Percentiles rank a stretch among this genome's conserved stretches.
Evolutionary conservation across 2,888 invertebrate genomes (phyloP).

Genomic region (Machimus atricapillus): DNA sequence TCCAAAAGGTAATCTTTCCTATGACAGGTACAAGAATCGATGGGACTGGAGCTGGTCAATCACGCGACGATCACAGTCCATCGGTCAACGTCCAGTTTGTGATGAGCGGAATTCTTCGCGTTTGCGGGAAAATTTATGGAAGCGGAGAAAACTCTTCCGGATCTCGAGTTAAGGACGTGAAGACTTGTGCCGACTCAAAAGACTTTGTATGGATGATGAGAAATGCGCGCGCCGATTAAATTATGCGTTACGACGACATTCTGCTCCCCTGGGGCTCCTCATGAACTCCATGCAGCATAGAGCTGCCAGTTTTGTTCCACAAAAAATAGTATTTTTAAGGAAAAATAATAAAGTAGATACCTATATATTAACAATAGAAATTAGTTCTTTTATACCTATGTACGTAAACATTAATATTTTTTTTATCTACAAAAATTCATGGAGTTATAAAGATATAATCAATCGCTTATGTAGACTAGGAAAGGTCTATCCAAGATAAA

Average conservation of each 20-base stretch:
- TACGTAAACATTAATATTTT: no score
- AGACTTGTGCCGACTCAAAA: background rate
- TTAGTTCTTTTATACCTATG: no score
- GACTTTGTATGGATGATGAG: background rate
- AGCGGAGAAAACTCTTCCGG: constrained; percentile 9
- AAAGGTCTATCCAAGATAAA: no score
- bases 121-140: background rate
- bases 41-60: background rate
- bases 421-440: no score
- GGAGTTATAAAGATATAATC: no score
- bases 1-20: background rate
- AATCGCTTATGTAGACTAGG: no score
- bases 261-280: background rate
- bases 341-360: no score
- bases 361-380: no score
- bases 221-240: background rate
- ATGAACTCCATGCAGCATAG: background rate
- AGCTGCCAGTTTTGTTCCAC: no score
- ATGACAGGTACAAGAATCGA: constrained; percentile 20
- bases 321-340: no score
- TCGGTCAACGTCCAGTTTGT: constrained; percentile 12
- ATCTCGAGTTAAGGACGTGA: background rate
- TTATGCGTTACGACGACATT: background rate
- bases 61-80: background rate
- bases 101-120: background rate